Evolutionary conservation across 2,888 invertebrate species (phyloP).

Genomic region (Hydriomena furcata): DNA sequence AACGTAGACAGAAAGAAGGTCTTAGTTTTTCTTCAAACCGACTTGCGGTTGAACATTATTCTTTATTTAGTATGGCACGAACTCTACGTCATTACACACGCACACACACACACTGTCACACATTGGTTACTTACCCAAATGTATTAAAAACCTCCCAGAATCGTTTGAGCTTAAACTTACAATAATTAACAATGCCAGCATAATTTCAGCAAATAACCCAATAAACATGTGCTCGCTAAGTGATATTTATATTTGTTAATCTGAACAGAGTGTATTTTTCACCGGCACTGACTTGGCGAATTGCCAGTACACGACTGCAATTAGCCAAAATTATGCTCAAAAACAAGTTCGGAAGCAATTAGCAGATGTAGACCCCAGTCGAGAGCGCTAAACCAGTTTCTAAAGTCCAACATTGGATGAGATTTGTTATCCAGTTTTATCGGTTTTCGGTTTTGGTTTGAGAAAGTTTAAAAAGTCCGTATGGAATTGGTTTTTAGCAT

Average conservation of each 20-base stretch:
- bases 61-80: too few relatives aligned
- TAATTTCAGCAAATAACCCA: slow-evolving; percentile 9
- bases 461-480: slow-evolving; percentile 25
- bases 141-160: too few relatives aligned
- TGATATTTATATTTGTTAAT: slow-evolving; percentile 31
- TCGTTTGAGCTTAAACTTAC: neutral
- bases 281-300: slow-evolving; percentile 54
- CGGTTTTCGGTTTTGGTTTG: slow-evolving; percentile 29
- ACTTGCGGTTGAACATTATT: too few relatives aligned
- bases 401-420: slow-evolving; percentile 49
- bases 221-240: slow-evolving; percentile 18
- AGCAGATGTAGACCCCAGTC: slow-evolving; percentile 69
- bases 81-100: too few relatives aligned
- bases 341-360: slow-evolving; percentile 79
- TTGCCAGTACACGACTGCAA: slow-evolving; percentile 71
- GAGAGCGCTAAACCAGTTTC: slow-evolving; percentile 61
- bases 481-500: slow-evolving; percentile 12
- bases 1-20: too few relatives aligned
- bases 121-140: too few relatives aligned
- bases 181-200: neutral
- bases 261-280: slow-evolving; percentile 57
- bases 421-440: slow-evolving; percentile 53
- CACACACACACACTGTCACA: too few relatives aligned
- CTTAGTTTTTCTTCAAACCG: too few relatives aligned
- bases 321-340: slow-evolving; percentile 80